Conservation (phyloP, 2,797 vertebrate genomes). For the Eulemur albifrons region DNA sequence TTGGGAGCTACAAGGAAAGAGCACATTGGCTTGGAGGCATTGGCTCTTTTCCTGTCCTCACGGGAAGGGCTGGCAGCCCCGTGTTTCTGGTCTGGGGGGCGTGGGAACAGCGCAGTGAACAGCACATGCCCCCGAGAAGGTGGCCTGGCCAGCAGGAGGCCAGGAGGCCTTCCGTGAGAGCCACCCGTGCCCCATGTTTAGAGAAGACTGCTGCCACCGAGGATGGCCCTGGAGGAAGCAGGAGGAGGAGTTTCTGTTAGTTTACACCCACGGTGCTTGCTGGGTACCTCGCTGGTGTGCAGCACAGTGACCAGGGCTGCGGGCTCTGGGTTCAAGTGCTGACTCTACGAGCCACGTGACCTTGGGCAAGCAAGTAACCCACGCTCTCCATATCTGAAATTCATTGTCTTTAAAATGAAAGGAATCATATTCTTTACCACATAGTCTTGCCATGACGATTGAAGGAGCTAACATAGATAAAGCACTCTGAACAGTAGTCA, state of each 20-base stretch:
- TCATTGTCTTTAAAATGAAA: not conserved
- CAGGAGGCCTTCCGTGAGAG: not conserved
- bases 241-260: not conserved
- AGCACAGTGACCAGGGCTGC: not conserved
- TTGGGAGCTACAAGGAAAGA: not conserved
- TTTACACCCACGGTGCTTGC: not conserved
- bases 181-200: rapidly evolving
- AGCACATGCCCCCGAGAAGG: rapidly evolving
- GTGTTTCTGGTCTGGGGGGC: not conserved
- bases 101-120: rapidly evolving
- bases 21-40: not conserved
- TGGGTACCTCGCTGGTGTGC: not conserved
- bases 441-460: not conserved
- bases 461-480: not conserved
- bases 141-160: not conserved
- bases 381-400: not conserved
- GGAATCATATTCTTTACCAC: not conserved
- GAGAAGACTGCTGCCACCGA: not conserved
- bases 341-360: not conserved
- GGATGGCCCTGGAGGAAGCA: not conserved
- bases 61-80: not conserved
- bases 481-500: not conserved
- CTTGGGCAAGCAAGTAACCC: not conserved
- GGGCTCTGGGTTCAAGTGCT: not conserved
- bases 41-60: not conserved